Evolutionary conservation across 2,888 invertebrate genomes (phyloP).

Genomic region (Drosophila monieri): DNA sequence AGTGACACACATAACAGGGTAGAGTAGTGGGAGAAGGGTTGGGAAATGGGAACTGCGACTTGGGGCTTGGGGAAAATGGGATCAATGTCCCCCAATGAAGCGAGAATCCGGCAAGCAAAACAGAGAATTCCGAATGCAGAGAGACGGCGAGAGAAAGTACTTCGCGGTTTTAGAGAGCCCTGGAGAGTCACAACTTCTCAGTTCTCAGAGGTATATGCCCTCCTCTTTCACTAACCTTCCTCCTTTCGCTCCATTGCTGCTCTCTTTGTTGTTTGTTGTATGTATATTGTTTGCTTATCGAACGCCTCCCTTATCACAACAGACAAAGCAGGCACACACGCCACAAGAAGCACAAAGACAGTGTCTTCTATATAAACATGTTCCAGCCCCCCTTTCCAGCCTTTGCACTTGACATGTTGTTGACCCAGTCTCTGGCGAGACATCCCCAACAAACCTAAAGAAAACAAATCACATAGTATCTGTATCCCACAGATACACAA

Average conservation of each 20-base stretch:
- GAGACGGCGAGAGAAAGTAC: background rate
- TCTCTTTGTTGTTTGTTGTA: slow-evolving; percentile 36
- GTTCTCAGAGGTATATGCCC: slow-evolving; percentile 7
- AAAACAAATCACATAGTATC: slow-evolving; percentile 33
- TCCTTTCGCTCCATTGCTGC: slow-evolving; percentile 1
- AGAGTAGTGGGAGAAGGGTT: slow-evolving; percentile 1
- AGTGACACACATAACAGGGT: slow-evolving; percentile 66
- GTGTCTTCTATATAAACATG: slow-evolving; percentile 1
- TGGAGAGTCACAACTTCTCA: slow-evolving; percentile 29
- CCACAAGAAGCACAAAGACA: slow-evolving; percentile 13
- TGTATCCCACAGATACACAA: slow-evolving; percentile 4
- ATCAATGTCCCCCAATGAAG: slow-evolving; percentile 71
- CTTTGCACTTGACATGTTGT: slow-evolving; percentile 70
- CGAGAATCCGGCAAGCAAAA: slow-evolving; percentile 72
- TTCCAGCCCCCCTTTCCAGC: background rate
- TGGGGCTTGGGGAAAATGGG: slow-evolving; percentile 55
- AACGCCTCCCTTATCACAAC: slow-evolving; percentile 56
- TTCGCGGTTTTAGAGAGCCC: slow-evolving; percentile 1
- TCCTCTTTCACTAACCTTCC: background rate
- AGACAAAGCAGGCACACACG: slow-evolving; percentile 27
- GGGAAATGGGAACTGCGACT: background rate
- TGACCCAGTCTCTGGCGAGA: slow-evolving; percentile 63
- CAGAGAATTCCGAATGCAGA: slow-evolving; percentile 52
- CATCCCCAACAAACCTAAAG: slow-evolving; percentile 25
- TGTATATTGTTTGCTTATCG: slow-evolving; percentile 58